Conservation (phyloP, 2,113 vertebrate species). For the Malaclemys terrapin region DNA sequence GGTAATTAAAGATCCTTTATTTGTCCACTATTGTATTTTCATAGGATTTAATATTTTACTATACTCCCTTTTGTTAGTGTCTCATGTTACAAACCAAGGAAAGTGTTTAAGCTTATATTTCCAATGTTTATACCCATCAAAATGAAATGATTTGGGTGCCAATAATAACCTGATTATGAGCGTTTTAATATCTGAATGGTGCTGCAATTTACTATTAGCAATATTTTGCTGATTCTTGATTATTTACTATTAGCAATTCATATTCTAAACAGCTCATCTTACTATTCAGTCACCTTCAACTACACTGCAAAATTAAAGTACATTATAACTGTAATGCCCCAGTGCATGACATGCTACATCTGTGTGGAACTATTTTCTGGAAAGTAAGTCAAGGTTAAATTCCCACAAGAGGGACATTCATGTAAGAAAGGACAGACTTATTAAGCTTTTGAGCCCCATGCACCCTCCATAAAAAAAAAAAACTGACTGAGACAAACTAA, state of each 20-base stretch:
- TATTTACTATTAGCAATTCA: slow-evolving; percentile 36
- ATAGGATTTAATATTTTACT: background rate
- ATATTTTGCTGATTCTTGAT: too few species aligned
- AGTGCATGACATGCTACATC: background rate
- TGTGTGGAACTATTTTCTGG: background rate
- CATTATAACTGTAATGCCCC: background rate
- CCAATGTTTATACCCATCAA: background rate
- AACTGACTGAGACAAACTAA: background rate
- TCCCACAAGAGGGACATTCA: background rate
- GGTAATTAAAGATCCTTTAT: background rate
- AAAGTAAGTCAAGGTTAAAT: background rate
- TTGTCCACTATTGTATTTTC: background rate
- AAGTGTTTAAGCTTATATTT: background rate
- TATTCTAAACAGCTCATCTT: slow-evolving; percentile 2
- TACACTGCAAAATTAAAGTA: background rate
- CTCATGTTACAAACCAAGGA: background rate
- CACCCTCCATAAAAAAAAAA: background rate
- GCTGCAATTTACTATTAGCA: slow-evolving; percentile 38
- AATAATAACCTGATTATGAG: background rate
- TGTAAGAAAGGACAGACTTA: background rate
- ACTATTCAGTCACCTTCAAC: background rate
- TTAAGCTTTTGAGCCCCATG: background rate
- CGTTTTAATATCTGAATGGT: background rate
- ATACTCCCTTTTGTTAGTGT: background rate
- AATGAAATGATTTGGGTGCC: background rate